Percentiles rank a stretch among this genome's conserved stretches.
Conservation (phyloP, 2,113 vertebrate genomes). For the Oreocharis arfaki region DNA sequence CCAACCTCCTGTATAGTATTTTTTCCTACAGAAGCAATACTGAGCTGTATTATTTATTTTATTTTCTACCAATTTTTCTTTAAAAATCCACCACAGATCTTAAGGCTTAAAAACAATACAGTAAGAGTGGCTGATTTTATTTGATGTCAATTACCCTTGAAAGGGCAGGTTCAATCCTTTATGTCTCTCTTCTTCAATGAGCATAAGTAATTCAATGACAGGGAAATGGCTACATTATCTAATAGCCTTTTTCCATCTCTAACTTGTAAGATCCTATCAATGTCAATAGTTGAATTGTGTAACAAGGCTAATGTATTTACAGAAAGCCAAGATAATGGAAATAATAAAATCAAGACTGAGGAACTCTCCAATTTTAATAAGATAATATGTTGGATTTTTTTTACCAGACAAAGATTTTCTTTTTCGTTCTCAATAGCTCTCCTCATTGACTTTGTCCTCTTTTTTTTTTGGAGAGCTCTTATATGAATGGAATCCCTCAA, state of each 20-base stretch:
- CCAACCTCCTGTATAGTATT: neutral
- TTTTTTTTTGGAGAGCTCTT: neutral
- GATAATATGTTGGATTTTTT: neutral
- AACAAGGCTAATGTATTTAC: conserved; percentile 1
- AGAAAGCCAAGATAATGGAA: conserved; percentile 3
- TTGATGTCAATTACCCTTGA: neutral
- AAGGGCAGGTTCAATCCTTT: neutral
- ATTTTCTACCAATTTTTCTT: neutral
- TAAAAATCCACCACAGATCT: neutral
- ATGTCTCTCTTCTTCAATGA: neutral
- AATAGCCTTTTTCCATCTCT: neutral
- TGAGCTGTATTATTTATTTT: neutral
- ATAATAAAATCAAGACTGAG: neutral
- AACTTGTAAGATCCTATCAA: neutral
- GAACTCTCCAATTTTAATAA: neutral
- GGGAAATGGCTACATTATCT: conserved; percentile 3
- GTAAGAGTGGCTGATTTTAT: neutral
- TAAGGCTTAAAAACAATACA: neutral
- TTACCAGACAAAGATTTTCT: neutral
- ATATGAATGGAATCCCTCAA: neutral
- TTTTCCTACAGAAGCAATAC: neutral
- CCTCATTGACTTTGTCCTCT: neutral
- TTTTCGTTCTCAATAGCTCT: neutral
- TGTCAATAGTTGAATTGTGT: neutral
- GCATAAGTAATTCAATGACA: conserved; percentile 8